Percentiles rank a stretch among this genome's conserved stretches.
Evolutionary conservation across 2,888 invertebrate species (phyloP).

Genomic region (Belgica antarctica): DNA sequence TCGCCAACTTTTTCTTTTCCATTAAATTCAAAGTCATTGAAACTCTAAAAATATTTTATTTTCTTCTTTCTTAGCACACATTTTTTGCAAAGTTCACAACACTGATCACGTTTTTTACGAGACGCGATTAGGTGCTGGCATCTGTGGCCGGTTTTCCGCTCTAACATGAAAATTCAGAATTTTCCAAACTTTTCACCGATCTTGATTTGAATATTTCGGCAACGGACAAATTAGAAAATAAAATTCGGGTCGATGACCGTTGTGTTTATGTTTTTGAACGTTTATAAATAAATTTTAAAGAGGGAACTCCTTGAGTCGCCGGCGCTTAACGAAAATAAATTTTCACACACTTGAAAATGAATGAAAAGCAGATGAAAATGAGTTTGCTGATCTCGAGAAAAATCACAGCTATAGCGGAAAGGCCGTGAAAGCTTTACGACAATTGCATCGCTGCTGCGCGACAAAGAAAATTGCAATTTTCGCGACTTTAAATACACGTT

Average conservation of each 20-base stretch:
- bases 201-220: not conserved
- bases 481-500: too few relatives aligned
- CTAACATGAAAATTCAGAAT: not conserved
- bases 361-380: not conserved
- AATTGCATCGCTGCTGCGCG: too few relatives aligned
- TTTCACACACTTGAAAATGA: not conserved
- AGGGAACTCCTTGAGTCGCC: not conserved
- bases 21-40: constrained; percentile 1
- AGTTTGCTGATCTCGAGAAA: not conserved
- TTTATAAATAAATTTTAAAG: not conserved
- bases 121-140: not conserved
- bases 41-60: not conserved
- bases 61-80: not conserved
- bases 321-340: not conserved
- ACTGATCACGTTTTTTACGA: too few relatives aligned
- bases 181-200: constrained; percentile 10
- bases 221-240: not conserved
- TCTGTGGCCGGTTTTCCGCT: not conserved
- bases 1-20: not conserved
- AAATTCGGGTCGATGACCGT: not conserved
- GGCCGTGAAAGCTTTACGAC: too few relatives aligned
- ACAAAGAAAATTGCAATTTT: too few relatives aligned
- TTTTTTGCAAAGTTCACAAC: not conserved
- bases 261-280: not conserved
- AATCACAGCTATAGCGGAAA: too few relatives aligned